Base-by-base conservation (phyloP, 1,140 invertebrate species). In the Formica selysi region DNA sequence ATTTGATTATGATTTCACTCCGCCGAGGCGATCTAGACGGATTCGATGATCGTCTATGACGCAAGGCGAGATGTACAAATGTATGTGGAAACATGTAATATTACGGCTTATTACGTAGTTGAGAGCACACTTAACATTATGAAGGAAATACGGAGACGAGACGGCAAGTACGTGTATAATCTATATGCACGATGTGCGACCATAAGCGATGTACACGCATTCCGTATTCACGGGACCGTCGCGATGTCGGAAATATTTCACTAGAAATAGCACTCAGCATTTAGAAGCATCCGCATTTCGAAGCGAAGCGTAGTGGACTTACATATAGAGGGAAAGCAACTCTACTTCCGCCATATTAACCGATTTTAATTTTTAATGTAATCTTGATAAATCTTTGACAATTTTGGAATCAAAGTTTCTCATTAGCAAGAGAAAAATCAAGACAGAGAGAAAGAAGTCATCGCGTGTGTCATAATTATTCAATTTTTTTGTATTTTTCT, bases 81-180 rank as follows among this genome's bases (percentile, higher is more conserved):
- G 71, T 38, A n/a, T 54, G 11, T 89, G 67, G 84, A 89, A 86
- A 86, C 86, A 78, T 76, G 88, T 68, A 71, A 68, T 74, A 89
- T 89, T 81, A 88, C 64, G 76, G 36, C 87, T 79, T 87, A 89
- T 89, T 89, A 89, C 73, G 48, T 86, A 85, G 87, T 89, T 89
- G 87, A 86, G 68, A 59, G 76, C 57, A 81, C 48, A 80, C 87
- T 88, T 89, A 89, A 61, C 68, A 22, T 41, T 51, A 48, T 80
- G 88, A 89, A 88, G 87, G 87, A 78, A 86, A 88, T 89, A 71
- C 62, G 65, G 80, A 85, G 74, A 89, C 81, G 74, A 62, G 70
- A 89, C 87, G 86, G 51, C 54, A 16, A 51, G 59, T 70, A 64
- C 71, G 73, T 41, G 54, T 68, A 81, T 38, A 48, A 51, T 76